Evolutionary conservation across 2,797 vertebrate genomes (phyloP), one percentile per base, ranked within the genome.

Genomic region (Nasua narica): DNA sequence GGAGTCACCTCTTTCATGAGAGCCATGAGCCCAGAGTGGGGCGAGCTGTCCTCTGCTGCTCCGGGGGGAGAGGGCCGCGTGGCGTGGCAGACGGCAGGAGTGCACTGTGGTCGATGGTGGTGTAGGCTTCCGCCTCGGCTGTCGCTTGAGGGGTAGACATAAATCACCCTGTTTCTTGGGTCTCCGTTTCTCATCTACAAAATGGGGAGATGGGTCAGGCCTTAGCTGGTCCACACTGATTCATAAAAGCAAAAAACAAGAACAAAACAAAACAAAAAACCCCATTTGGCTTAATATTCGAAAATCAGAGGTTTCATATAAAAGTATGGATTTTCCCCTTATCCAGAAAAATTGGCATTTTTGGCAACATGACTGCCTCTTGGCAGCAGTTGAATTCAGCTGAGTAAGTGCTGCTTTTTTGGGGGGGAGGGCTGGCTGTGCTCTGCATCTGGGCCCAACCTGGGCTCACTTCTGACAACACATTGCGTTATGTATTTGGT

Each of bases 241-340:
- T 87, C 3, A 60, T 81, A 84, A 52, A 37, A 37, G 46, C n/a
- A 77, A 35, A 43, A 3, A 35, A 11, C 1, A 69, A 82, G 37
- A 78, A 56, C 7, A 54, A 83, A 37, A 58, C 56, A 82, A n/a
- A 40, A 40, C 40, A 40, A 43, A 6, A 43, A 58, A 46, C 14
- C 11, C 16, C 37, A 25, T 25, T 40, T 62, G 93, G 60, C 16
- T 43, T 78, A 18, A 58, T 67, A 52, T 58, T 65, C 16, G 14
- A 81, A 94, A 94, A 54, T 72, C 56, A 43, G 62, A 87, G 29
- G 8, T 84, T 83, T 92, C 81, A 21, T 48, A 46, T 60, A 37
- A 65, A 86, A 90, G 74, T 58, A 21, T 86, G 58, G 40, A 46
- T 86, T 89, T 72, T 62, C 14, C 62, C 48, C 18, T 88, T 78